Conservation (phyloP, 2,888 invertebrate species). For the Thyatira batis region DNA sequence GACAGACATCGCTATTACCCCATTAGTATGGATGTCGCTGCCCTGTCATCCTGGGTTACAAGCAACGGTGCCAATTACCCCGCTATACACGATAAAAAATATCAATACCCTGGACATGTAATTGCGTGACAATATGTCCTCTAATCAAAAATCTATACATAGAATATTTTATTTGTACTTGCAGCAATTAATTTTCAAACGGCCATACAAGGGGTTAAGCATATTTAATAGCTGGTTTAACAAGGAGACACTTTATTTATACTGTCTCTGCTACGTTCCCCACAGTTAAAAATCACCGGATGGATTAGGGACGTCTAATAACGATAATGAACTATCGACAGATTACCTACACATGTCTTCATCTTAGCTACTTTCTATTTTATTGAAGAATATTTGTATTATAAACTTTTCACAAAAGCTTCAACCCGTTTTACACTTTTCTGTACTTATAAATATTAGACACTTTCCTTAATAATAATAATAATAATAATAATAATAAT, state of each 20-base stretch:
- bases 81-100: constrained; percentile 30
- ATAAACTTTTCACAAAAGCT: background rate
- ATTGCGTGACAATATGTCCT: constrained; percentile 20
- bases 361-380: background rate
- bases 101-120: constrained; percentile 19
- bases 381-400: background rate
- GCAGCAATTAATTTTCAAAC: constrained; percentile 39
- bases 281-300: constrained; percentile 27
- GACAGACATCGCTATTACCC: constrained; percentile 47
- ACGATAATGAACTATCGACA: background rate
- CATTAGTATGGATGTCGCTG: constrained; percentile 42
- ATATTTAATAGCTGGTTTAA: constrained; percentile 57
- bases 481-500: too few species aligned
- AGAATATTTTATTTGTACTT: constrained; percentile 25
- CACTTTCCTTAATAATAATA: too few species aligned
- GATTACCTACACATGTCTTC: background rate
- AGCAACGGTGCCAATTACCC: constrained; percentile 36
- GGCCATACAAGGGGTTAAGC: constrained; percentile 52
- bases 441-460: too few species aligned
- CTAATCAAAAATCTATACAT: constrained; percentile 40
- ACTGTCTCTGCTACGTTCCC: constrained; percentile 42
- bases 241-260: constrained; percentile 64
- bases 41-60: constrained; percentile 48
- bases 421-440: too few species aligned
- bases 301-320: constrained; percentile 30